Percentiles rank a stretch among this genome's conserved stretches.
These are phyloP conservation scores for Microplitis manilae DNA, from an alignment of 2,888 invertebrate genomes.

Conservation along the genomic window DNA sequence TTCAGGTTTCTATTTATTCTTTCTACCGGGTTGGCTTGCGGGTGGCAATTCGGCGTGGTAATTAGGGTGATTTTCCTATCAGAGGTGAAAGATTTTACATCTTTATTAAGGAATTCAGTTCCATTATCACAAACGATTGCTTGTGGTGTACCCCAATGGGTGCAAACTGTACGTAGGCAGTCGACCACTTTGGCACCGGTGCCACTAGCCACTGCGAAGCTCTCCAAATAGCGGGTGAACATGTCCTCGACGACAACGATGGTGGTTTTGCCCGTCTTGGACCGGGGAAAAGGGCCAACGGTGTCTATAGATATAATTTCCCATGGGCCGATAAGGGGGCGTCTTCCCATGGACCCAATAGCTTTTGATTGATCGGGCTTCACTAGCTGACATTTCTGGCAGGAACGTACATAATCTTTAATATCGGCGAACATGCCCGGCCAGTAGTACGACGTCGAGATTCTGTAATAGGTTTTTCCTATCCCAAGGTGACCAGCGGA, in stretches of 20 bases:
- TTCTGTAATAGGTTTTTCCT: no score
- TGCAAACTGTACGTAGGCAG: background rate
- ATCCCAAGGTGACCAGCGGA: no score
- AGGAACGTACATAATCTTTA: background rate
- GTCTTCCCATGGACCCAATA: background rate
- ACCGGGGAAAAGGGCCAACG: background rate
- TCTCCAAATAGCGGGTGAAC: background rate
- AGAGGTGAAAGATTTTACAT: background rate
- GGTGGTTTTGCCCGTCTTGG: background rate
- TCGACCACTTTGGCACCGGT: background rate
- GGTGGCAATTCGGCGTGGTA: background rate
- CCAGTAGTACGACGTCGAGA: no score
- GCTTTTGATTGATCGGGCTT: background rate
- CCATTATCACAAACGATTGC: background rate
- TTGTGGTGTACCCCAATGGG: background rate
- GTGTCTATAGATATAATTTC: background rate
- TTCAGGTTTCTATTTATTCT: background rate
- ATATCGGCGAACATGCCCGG: conserved; percentile 22
- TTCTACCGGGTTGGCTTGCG: background rate
- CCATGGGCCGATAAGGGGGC: background rate
- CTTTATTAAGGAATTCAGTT: background rate
- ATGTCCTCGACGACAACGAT: background rate
- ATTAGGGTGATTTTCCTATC: background rate
- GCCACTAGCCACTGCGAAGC: background rate
- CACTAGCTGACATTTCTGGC: background rate